Base-by-base conservation (phyloP, 2,888 invertebrate genomes). In the Drosophila rubida region DNA sequence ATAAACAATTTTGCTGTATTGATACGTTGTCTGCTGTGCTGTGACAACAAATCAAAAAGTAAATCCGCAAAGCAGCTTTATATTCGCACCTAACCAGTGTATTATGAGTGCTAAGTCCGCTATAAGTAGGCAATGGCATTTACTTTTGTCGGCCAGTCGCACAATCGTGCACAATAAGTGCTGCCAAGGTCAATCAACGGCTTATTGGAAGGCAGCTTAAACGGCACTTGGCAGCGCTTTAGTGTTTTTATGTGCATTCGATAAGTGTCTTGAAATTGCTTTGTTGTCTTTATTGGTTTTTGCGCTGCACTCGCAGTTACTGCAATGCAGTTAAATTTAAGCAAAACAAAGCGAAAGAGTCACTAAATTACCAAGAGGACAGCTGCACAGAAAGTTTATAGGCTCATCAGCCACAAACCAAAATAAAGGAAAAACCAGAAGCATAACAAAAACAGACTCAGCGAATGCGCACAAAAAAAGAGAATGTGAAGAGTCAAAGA, bases 381-480 rank as follows among this genome's bases (percentile, higher is more conserved):
- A 35, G 66, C 49, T 37, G 13, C 49, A 65, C 78, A 62, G 57
- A 57, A 84, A 66, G 42, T 87, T 88, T 79, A 82, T 79, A 42
- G 72, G 75, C 80, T 63, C 63, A 75, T 64, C 71, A 59, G 23
- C 41, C 35, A 41, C 46, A 32, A 27, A 44, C 48, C n/a, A n/a
- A 62, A 44, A 53, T 23, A 58, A 42, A 32, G 27, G 8, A 35
- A 14, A 39, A 23, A 49, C n/a, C 58, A 58, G 54, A n/a, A 14
- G 39, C 25, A 54, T 54, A 44, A 41, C 16, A 32, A 42, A 42
- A 50, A 50, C 44, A 66, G 46, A 59, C 50, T 54, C 9, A 30
- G 32, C 57, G 25, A 16, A 25, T 57, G 41, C 46, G 41, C 46
- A 6, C 35, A 46, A 58, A 32, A 3, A 32, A 1, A 32, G n/a